These are phyloP conservation scores for Turdus rufiventris DNA, from an alignment of 2,113 vertebrate species.

Conservation along the genomic window DNA sequence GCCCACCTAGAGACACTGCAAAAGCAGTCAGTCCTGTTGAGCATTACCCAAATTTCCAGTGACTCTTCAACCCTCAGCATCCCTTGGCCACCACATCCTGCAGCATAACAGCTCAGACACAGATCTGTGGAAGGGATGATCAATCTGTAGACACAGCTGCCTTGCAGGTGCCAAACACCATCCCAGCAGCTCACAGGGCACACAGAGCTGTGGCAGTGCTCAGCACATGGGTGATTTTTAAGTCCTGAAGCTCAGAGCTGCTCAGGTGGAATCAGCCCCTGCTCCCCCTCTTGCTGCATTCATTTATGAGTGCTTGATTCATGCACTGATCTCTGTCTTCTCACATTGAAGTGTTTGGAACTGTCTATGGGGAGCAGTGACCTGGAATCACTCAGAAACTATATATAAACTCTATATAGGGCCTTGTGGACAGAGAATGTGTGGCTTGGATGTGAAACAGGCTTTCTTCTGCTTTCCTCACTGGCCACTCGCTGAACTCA, in stretches of 20 bases:
- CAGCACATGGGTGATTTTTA: not conserved
- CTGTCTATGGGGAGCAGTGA: not conserved
- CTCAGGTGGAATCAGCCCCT: not conserved
- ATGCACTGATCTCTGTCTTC: not conserved
- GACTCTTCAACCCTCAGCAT: not conserved
- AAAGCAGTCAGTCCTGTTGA: not conserved
- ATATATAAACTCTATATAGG: fast-evolving
- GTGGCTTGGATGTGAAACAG: not conserved
- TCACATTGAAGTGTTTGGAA: not conserved
- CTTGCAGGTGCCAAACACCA: not conserved
- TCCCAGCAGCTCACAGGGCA: not conserved
- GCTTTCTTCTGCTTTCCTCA: not conserved
- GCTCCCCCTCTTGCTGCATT: not conserved
- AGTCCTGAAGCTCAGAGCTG: not conserved
- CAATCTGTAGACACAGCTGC: fast-evolving
- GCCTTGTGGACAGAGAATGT: not conserved
- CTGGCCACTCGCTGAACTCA: not conserved
- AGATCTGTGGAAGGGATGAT: not conserved
- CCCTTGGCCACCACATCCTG: not conserved
- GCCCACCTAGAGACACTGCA: not conserved
- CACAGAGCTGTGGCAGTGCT: not conserved
- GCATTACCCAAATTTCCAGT: not conserved
- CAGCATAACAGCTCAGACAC: not conserved
- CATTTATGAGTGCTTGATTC: not conserved
- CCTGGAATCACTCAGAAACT: not conserved